Base-by-base conservation (phyloP, 2,797 vertebrate genomes). In the Sus cebifrons region DNA sequence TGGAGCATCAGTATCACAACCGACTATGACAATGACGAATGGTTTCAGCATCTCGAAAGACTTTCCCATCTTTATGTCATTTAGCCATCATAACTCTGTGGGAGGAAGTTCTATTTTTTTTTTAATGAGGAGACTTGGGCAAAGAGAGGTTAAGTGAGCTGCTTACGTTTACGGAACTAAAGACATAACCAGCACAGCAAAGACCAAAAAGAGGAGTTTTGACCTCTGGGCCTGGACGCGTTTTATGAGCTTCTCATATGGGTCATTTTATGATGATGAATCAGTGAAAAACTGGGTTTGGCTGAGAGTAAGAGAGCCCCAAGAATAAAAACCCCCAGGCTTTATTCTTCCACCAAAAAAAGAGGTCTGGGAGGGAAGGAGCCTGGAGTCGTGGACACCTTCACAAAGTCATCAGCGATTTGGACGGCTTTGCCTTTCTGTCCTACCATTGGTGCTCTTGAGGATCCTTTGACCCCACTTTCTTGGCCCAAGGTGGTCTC, bases 71-170 rank as follows among this genome's bases (percentile, higher is more conserved):
- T 95, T 86, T 17, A 52, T 88, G 73, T 54, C 32, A 52, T 32
- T 84, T 75, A 65, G 32, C 40, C 8, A 27, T 54, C 21, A 65
- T 36, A 40, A 49, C 21, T 82, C 73, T 36, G 40, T 52, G 60
- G 54, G 64, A 96, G 82, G 21, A 79, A 71, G 21, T 17, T 81
- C 64, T 62, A 73, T 54, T 89, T 77, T 83, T 81, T 75, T 95
- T 86, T 85, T 74, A 83, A 75, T 40, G 62, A 73, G 56, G 20
- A 82, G 67, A 79, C 4, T 21, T 86, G 86, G 91, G 10, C 89
- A 91, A 62, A 77, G 36, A 81, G n/a, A 65, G 52, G 21, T 60
- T 67, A 78, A 58, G 40, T 81, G 36, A n/a, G 62, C 81, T 77
- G 62, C 88, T 91, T 73, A 71, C 89, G 54, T 65, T 87, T 20